Base-by-base conservation (phyloP, 2,113 vertebrate genomes). In the Potamarius usumacintae region DNA sequence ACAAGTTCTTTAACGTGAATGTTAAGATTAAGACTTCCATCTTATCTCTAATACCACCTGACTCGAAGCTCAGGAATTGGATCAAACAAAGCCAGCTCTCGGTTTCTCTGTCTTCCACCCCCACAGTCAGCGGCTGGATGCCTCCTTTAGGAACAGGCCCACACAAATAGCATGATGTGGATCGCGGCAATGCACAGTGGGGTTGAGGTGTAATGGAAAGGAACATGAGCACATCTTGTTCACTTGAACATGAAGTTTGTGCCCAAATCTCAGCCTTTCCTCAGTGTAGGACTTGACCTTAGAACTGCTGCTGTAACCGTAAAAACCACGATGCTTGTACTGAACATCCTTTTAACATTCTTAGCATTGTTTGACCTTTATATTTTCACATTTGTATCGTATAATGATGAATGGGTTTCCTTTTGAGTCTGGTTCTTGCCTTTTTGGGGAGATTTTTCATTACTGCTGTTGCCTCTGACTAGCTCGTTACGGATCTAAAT, bases 121-220 rank as follows among this genome's bases (percentile, higher is more conserved):
- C 71, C 89, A 85, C 57, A 87, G 82, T 87, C 67, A 89, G 84
- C 58, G 60, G 77, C 82, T 42, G 72, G 77, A 69, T 82, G 86
- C 63, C 84, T 87, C 83, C 85, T 65, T 88, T 88, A 82, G 83
- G 82, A 85, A 81, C 67, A 84, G 30, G 81, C 90, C 79, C 87
- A 34, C 50, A 79, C 52, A 81, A 72, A 58, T 79, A 72, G 72
- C 84, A 79, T 84, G 91, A 62, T 82, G 81, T 53, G 48, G 60
- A 78, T n/a, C 48, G 62, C 15, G 53, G n/a, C 7, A 62, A 63
- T 83, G 72, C 55, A 83, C 67, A 65, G 83, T 90, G 88, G 87
- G 89, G 76, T 87, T 85, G 84, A 84, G 85, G 86, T 74, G 30
- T 86, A 86, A 79, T 80, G 71, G 42, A 72, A 85, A 30, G 50